phyloP scores from a whole-genome alignment of 2,113 vertebrate genomes.

The Cyphomyrus discorhynchus region DNA sequence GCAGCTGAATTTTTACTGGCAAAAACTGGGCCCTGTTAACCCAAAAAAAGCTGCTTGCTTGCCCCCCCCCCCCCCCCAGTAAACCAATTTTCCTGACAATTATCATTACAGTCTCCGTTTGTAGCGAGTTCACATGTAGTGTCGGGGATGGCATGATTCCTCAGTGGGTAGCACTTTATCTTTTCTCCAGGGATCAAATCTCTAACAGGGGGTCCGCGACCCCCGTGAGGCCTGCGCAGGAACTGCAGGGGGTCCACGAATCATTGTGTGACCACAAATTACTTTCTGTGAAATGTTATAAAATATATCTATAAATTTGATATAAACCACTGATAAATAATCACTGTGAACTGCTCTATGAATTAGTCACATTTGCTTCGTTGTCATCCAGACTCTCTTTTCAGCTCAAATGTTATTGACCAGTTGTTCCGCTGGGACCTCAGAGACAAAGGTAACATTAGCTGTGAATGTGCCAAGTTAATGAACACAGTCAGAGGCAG shows the following conservation, averaged over 20 bases:
- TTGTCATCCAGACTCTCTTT: not conserved
- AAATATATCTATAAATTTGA: not conserved
- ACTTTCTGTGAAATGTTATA: not conserved
- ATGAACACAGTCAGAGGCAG: not conserved
- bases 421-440: too few species aligned
- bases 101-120: not conserved
- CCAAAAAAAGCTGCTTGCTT: not conserved
- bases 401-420: not conserved
- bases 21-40: not conserved
- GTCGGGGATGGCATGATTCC: not conserved
- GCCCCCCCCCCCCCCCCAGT: not conserved
- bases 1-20: not conserved
- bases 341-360: not conserved
- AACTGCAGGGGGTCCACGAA: not conserved
- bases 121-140: not conserved
- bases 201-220: not conserved
- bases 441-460: not conserved
- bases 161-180: not conserved
- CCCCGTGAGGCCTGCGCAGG: too few species aligned
- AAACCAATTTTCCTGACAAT: not conserved
- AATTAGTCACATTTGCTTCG: not conserved
- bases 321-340: not conserved
- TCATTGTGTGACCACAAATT: not conserved
- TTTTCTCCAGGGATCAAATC: not conserved
- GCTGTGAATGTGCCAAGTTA: not conserved